Evolutionary conservation across 2,888 invertebrate genomes (phyloP), one percentile per base, ranked within the genome.

Genomic region (Lycaena phlaeas): DNA sequence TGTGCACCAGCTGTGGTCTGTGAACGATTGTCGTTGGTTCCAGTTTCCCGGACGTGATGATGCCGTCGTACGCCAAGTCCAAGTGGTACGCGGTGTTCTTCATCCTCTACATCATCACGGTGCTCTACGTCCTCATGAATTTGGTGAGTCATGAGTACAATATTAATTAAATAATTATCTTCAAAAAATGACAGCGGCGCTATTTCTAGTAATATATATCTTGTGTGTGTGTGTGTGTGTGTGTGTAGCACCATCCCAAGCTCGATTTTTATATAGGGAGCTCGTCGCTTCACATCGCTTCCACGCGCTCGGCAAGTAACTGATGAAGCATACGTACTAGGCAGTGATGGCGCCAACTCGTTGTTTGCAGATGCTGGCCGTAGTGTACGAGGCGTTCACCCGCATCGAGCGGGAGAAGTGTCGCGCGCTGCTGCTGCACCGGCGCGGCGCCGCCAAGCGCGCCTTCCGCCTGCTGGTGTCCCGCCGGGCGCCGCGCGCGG

Each of bases 11-110:
- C n/a, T n/a, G n/a, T n/a, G n/a, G n/a, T n/a, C n/a, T n/a, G n/a
- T n/a, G n/a, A n/a, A n/a, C n/a, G n/a, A n/a, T 11, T 40, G 46
- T 44, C n/a, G n/a, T 26, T 9, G 27, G 49, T 79, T 85, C 37
- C 71, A 95, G 94, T 75, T 95, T 92, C 76, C 95, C 95, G 2
- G 95, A 95, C 69, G 94, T 96, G 12, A 95, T 95, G 95, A 95
- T 95, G 95, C 94, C 93, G 3, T 91, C 94, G 0, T 95, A 94
- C 67, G 89, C 92, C 14, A 87, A 87, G 56, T 92, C 90, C 26
- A 91, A 90, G 64, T 93, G 92, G 90, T 92, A 92, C 59, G 91
- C 92, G n/a, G 76, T 93, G 43, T 95, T 94, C 79, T 95, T 95
- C 76, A 90, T 95, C 45, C 88, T 92, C 4, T 96, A 95, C 72